phyloP scores from a whole-genome alignment of 2,113 vertebrate species.

The Cygnus buccinator region DNA sequence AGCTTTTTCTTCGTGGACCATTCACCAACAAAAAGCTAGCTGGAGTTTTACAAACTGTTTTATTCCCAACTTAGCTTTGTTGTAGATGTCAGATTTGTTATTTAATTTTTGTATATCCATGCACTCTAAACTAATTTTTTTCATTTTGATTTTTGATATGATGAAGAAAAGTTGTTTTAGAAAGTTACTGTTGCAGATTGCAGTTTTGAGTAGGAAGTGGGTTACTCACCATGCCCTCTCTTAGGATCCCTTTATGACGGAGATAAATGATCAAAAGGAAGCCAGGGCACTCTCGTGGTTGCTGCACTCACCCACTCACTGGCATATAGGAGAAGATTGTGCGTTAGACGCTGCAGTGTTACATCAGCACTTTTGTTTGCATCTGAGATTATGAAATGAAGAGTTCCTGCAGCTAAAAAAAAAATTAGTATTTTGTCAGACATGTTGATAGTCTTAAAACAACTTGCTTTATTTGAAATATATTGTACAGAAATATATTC shows the following conservation, averaged over 20 bases:
- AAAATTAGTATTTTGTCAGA: neutral
- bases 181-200: conserved; percentile 23
- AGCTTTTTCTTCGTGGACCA: fast-evolving
- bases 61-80: neutral
- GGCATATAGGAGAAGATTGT: neutral
- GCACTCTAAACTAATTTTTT: neutral
- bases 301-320: conserved; percentile 49
- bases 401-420: conserved; percentile 10
- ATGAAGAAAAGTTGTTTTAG: neutral
- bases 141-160: neutral
- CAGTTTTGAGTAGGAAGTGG: conserved; percentile 50
- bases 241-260: conserved; percentile 26
- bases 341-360: conserved; percentile 3
- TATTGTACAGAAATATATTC: neutral
- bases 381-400: conserved; percentile 24
- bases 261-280: conserved; percentile 78
- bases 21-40: neutral
- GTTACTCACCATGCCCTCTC: neutral
- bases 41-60: neutral
- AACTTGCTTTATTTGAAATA: neutral
- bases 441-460: neutral
- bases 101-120: neutral
- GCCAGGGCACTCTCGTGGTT: conserved; percentile 78
- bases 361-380: conserved; percentile 29
- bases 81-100: neutral